A percentile compares a stretch with the other conserved stretches of the same genome.
Conservation (phyloP, 2,113 vertebrate genomes). For the Cardinalis cardinalis region DNA sequence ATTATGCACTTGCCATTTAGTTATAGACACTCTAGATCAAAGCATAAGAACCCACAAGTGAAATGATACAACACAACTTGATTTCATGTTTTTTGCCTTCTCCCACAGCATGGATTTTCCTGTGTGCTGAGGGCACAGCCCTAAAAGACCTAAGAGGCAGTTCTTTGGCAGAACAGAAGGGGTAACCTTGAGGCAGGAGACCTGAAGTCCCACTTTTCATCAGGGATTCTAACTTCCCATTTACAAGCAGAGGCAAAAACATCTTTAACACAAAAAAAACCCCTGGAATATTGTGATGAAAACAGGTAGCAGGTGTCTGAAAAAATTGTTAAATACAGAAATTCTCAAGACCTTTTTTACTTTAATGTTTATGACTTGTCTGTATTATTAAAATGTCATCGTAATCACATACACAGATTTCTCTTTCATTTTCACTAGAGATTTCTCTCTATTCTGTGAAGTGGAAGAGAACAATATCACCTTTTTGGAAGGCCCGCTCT, state of each 20-base stretch:
- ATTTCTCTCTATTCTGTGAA: not conserved
- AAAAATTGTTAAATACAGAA: not conserved
- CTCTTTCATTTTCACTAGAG: not conserved
- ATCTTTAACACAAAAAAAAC: rapidly evolving
- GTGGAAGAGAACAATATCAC: not conserved
- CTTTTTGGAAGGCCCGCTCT: rapidly evolving
- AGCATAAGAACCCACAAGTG: not conserved
- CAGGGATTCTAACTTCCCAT: not conserved
- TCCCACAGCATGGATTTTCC: not conserved
- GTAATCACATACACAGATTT: not conserved
- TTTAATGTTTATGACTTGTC: not conserved
- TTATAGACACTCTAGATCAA: not conserved
- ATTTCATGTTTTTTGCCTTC: not conserved
- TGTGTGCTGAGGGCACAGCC: not conserved
- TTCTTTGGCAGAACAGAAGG: not conserved
- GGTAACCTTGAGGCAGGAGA: not conserved
- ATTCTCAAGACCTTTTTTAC: not conserved
- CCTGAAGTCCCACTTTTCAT: not conserved
- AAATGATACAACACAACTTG: not conserved
- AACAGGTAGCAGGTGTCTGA: not conserved
- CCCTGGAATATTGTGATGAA: not conserved
- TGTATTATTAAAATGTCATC: not conserved
- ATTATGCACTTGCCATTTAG: not conserved
- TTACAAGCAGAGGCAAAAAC: not conserved
- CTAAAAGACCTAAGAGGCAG: not conserved